Evolutionary conservation across 1,140 invertebrate species (phyloP).

Genomic region (Condylostylus longicornis): DNA sequence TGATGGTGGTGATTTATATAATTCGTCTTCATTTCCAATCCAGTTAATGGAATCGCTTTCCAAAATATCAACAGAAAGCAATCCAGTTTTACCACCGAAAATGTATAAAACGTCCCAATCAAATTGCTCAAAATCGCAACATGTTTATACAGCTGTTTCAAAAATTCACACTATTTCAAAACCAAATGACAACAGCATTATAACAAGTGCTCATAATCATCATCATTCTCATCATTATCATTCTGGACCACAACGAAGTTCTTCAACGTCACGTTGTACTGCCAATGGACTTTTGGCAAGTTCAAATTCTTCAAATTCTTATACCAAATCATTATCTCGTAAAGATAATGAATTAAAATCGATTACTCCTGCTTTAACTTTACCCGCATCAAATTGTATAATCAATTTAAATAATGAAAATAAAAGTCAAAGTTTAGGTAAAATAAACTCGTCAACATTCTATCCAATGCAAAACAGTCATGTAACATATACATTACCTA

Average conservation of each 20-base stretch:
- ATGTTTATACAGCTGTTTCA: neutral
- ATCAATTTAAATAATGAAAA: constrained; percentile 2
- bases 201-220: constrained; percentile 1
- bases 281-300: no score
- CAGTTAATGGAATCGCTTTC: constrained; percentile 20
- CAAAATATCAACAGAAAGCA: constrained; percentile 11
- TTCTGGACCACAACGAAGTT: neutral
- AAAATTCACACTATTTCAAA: constrained; percentile 6
- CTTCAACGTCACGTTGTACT: constrained; percentile 1
- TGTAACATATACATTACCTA: constrained; percentile 30
- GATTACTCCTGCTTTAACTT: constrained; percentile 15
- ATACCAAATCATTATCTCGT: constrained; percentile 12
- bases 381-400: constrained; percentile 14
- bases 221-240: neutral
- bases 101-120: constrained; percentile 32
- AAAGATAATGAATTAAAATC: constrained; percentile 15
- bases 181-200: constrained; percentile 9
- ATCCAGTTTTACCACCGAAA: constrained; percentile 32
- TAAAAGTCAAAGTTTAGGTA: constrained; percentile 17
- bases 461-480: constrained; percentile 27
- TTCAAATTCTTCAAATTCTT: no score
- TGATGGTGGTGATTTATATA: neutral
- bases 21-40: constrained; percentile 16
- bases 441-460: constrained; percentile 29
- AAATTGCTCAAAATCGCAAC: constrained; percentile 16